These are phyloP conservation scores for Enteromius thamalakanensis DNA, from an alignment of 2,797 vertebrate species.

Conservation along the genomic window DNA sequence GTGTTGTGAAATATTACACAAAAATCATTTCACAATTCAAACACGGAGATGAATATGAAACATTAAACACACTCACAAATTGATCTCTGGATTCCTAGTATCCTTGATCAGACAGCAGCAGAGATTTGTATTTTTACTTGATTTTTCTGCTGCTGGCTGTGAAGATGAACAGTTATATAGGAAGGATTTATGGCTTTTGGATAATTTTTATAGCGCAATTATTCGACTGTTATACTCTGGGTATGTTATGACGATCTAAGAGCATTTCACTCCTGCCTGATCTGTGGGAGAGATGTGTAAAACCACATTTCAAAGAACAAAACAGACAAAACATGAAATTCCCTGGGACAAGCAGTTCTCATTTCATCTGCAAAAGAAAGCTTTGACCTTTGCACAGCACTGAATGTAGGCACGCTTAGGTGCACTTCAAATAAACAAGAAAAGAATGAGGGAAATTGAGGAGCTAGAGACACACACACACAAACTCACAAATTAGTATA, in stretches of 20 bases:
- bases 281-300: slow-evolving; percentile 7
- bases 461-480: slow-evolving; percentile 17
- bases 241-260: slow-evolving; percentile 59
- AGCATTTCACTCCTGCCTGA: slow-evolving; percentile 20
- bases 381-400: slow-evolving; percentile 29
- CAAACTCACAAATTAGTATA: background rate
- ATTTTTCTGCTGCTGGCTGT: slow-evolving; percentile 59
- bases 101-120: slow-evolving; percentile 57
- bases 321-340: slow-evolving; percentile 15
- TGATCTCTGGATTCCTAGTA: slow-evolving; percentile 34
- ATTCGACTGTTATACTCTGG: slow-evolving; percentile 56
- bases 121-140: slow-evolving; percentile 63
- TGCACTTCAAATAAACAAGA: slow-evolving; percentile 48
- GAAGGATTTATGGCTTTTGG: slow-evolving; percentile 70
- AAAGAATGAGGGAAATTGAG: slow-evolving; percentile 38
- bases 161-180: slow-evolving; percentile 36
- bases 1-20: slow-evolving; percentile 2
- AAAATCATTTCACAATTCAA: slow-evolving; percentile 1
- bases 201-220: slow-evolving; percentile 74
- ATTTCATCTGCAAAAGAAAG: slow-evolving; percentile 21
- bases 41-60: background rate
- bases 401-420: slow-evolving; percentile 8
- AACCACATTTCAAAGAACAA: slow-evolving; percentile 23
- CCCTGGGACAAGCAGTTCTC: slow-evolving; percentile 22
- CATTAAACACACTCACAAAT: background rate